Conservation (phyloP, 2,888 invertebrate species). For the Stenichneumon culpator region DNA sequence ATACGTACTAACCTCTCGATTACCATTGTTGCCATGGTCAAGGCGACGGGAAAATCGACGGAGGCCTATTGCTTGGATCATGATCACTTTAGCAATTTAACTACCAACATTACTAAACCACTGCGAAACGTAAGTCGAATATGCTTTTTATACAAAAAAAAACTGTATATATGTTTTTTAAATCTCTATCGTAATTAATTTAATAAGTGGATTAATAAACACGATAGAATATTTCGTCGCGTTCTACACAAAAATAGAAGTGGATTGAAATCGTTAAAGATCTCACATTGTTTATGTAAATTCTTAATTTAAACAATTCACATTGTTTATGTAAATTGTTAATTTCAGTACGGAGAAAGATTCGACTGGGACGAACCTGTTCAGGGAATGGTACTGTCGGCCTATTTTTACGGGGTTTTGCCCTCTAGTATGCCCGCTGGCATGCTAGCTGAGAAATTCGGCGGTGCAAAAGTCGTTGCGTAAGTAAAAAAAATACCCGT, state of each 20-base stretch:
- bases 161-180: too few relatives aligned
- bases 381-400: constrained; percentile 79
- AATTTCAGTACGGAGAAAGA: constrained; percentile 79
- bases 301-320: constrained; percentile 45
- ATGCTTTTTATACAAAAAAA: too few relatives aligned
- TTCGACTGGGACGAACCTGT: constrained; percentile 81
- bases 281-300: background rate
- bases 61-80: constrained; percentile 70
- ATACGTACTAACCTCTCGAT: constrained; percentile 92
- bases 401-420: constrained; percentile 81
- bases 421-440: constrained; percentile 82
- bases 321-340: constrained; percentile 30
- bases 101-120: constrained; percentile 44
- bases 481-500: constrained; percentile 72
- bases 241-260: background rate
- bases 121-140: constrained; percentile 74
- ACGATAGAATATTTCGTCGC: too few relatives aligned
- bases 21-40: constrained; percentile 82
- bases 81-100: constrained; percentile 34
- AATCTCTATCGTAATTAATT: too few relatives aligned
- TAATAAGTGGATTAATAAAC: too few relatives aligned
- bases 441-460: constrained; percentile 82
- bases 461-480: constrained; percentile 83
- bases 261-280: background rate
- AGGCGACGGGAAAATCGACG: constrained; percentile 67